These are phyloP conservation scores for Girardia tigrina DNA, from an alignment of 2,888 invertebrate species.

Conservation along the genomic window DNA sequence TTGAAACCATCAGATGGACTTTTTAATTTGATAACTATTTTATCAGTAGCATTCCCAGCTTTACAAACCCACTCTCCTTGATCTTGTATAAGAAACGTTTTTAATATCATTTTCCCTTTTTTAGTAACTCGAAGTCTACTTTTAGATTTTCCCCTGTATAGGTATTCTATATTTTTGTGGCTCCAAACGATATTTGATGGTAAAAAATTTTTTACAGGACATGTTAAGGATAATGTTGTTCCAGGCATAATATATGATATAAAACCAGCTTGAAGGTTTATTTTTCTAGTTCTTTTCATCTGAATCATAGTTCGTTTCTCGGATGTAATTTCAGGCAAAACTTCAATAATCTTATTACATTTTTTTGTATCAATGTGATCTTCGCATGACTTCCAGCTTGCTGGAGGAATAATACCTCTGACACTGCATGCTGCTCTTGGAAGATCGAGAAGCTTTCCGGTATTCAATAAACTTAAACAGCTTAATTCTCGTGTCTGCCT, in stretches of 20 bases:
- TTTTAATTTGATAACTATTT: constrained; percentile 25
- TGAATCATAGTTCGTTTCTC: constrained; percentile 25
- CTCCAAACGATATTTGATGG: constrained; percentile 21
- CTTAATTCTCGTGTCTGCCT: background rate
- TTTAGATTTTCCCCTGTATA: background rate
- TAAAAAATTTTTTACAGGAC: constrained; percentile 32
- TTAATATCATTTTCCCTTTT: constrained; percentile 30
- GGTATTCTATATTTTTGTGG: background rate
- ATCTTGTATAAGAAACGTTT: constrained; percentile 24
- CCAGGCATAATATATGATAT: constrained; percentile 33
- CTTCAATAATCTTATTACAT: background rate
- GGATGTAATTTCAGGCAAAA: constrained; percentile 3
- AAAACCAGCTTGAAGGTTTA: constrained; percentile 29
- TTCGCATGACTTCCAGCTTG: constrained; percentile 8
- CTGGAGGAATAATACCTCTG: background rate
- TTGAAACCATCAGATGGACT: constrained; percentile 29
- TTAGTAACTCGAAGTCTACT: constrained; percentile 21
- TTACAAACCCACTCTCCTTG: constrained; percentile 32
- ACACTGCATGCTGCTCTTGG: background rate
- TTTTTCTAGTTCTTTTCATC: background rate
- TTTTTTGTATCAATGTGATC: constrained; percentile 30
- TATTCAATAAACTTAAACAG: background rate
- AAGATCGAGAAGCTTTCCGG: background rate
- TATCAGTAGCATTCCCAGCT: constrained; percentile 24
- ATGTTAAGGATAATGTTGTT: constrained; percentile 26